Base-by-base conservation (phyloP, 2,797 vertebrate species). In the Percopsis omiscomaycus region DNA sequence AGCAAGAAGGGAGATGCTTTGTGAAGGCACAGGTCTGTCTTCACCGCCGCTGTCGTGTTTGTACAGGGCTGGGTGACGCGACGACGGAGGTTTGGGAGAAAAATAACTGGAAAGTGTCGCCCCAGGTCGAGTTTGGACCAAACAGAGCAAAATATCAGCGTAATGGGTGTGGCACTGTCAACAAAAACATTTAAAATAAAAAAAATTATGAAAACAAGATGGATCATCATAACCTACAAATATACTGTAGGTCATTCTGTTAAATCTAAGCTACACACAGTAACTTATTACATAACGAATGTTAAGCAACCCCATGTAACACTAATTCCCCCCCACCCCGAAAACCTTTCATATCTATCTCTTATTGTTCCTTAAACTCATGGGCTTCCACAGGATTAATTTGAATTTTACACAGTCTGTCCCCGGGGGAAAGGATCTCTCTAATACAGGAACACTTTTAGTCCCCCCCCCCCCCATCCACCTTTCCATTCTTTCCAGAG, bases 401-500 rank as follows among this genome's bases (percentile, higher is more conserved):
- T 59, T 58, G 82, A 83, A 75, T 80, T 55, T 49, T 65, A 4
- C 75, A 77, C 62, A 54, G 14, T 68, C 55, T 55, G 47, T 61
- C 65, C 78, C 83, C 1, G 70, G 71, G 84, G 84, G 71, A 62
- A 79, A 79, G 64, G 71, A 30, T 54, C 52, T 66, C 77, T 76
- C 74, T 75, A 61, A 61, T 75, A 78, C 76, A 82, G 79, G 80
- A 87, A 69, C 77, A 82, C 77, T 71, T 72, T 75, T 68, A 63
- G 81, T 68, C 55, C 74, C 67, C 67, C 52, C 81, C 58, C 77
- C 81, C 72, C 65, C 71, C 71, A 62, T 76, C 50, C 64, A 28
- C 9, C 22, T 49, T 50, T 49, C 70, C 50, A 58, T 79, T 65
- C 83, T 82, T 87, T 85, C 84, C 86, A 86, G 81, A 83, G 79